These are phyloP conservation scores for Tyrophagus putrescentiae DNA, from an alignment of 1,140 invertebrate genomes.

Conservation along the genomic window DNA sequence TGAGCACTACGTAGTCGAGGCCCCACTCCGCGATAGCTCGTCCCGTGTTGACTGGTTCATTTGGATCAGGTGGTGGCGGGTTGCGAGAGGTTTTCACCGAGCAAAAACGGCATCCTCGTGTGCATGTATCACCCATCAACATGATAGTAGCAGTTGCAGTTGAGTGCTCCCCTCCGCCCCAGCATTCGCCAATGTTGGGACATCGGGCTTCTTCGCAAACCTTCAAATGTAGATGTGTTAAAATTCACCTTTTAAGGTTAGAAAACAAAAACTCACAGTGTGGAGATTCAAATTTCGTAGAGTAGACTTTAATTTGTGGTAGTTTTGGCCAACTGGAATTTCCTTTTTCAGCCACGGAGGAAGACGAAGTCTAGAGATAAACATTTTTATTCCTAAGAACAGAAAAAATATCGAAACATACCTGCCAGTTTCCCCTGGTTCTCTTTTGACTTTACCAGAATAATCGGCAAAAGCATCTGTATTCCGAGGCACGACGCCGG, in stretches of 20 bases:
- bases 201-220: slow-evolving; percentile 96
- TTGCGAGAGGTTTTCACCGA: slow-evolving; percentile 88
- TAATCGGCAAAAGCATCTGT: slow-evolving; percentile 42
- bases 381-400: slow-evolving; percentile 1
- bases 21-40: slow-evolving; percentile 82
- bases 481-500: slow-evolving; percentile 40
- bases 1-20: slow-evolving; percentile 91
- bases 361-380: slow-evolving; percentile 49
- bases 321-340: slow-evolving; percentile 65
- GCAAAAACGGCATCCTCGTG: slow-evolving; percentile 78
- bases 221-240: slow-evolving; percentile 25
- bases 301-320: slow-evolving; percentile 62
- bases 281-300: slow-evolving; percentile 73
- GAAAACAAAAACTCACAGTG: slow-evolving; percentile 45
- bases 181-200: slow-evolving; percentile 98
- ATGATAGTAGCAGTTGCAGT: slow-evolving; percentile 48
- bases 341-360: slow-evolving; percentile 94
- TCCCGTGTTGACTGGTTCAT: slow-evolving; percentile 86
- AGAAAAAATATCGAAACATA: slow-evolving; percentile 11
- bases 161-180: slow-evolving; percentile 55
- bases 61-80: slow-evolving; percentile 75
- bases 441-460: slow-evolving; percentile 53
- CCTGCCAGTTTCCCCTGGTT: slow-evolving; percentile 52
- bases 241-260: slow-evolving; percentile 20
- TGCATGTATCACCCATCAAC: slow-evolving; percentile 81